A percentile compares a stretch with the other conserved stretches of the same genome.
These are phyloP conservation scores for Drosophila peninsularis DNA, from an alignment of 2,888 invertebrate species.

Conservation along the genomic window DNA sequence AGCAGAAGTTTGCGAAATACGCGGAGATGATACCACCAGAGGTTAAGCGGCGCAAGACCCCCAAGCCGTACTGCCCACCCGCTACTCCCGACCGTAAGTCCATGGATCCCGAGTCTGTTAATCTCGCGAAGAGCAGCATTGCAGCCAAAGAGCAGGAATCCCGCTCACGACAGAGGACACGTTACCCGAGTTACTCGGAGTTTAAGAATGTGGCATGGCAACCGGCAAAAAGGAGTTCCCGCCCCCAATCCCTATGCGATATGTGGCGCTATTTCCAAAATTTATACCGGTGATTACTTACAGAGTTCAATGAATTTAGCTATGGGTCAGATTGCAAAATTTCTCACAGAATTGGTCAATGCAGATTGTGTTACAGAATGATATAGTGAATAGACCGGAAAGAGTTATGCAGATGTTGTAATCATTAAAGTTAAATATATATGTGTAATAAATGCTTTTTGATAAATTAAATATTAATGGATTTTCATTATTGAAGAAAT, in stretches of 20 bases:
- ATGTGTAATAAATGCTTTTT: too few relatives aligned
- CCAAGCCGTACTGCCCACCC: neutral
- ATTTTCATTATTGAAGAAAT: too few relatives aligned
- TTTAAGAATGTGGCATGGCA: neutral
- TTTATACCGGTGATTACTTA: neutral
- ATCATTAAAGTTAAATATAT: too few relatives aligned
- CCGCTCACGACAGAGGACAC: slow-evolving; percentile 14
- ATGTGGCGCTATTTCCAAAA: slow-evolving; percentile 9
- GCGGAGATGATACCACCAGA: neutral
- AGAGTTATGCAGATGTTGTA: too few relatives aligned
- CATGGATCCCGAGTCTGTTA: neutral
- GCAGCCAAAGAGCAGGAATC: neutral
- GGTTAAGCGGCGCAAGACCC: neutral
- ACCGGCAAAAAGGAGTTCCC: slow-evolving; percentile 8
- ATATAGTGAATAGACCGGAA: too few relatives aligned
- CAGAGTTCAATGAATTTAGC: neutral
- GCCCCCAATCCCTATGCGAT: slow-evolving; percentile 13
- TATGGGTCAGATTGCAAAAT: neutral
- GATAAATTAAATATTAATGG: too few relatives aligned
- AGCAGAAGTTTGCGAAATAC: neutral
- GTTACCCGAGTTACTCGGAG: slow-evolving; percentile 60
- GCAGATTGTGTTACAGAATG: too few relatives aligned
- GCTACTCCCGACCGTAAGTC: neutral
- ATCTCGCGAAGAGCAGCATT: fast-evolving
- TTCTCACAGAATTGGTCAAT: neutral